Evolutionary conservation across 2,113 vertebrate species (phyloP), one percentile per base, ranked within the genome.

Genomic region (Nothobranchius kuhntae): DNA sequence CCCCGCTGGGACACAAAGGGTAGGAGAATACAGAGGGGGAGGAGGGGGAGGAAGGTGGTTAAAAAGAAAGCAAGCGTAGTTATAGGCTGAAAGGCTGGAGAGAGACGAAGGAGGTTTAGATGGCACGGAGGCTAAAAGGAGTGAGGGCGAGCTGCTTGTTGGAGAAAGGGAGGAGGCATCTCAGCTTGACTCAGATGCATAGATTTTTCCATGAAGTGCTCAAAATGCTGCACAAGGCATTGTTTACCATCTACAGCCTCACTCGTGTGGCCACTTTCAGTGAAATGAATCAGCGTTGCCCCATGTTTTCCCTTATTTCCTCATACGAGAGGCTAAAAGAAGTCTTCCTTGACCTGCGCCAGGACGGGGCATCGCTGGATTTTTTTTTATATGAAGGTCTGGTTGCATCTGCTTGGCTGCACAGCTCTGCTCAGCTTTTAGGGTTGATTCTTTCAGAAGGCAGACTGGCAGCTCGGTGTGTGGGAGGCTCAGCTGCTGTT

Each of bases 31-130:
- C 48, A 30, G 70, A 51, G 54, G 47, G 69, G 54, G 36, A 40
- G 62, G 30, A 71, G 13, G 61, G 17, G 48, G 45, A 68, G 40
- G 56, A 70, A 72, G 64, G 72, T 44, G 50, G 68, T 36, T 44
- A 70, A 83, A 21, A 77, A 57, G 57, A 78, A 83, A 61, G 54
- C 64, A 75, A 77, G 71, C 76, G 76, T 58, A 72, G 79, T 72
- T 69, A 40, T 53, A 45, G 9, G 30, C 35, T 61, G 65, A 80
- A 76, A 78, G 68, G 66, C 50, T 48, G 57, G 47, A 36, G 45
- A 56, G 24, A 56, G 59, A 67, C 11, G 58, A 56, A 54, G 56
- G 65, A 50, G 60, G 53, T 36, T 24, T 48, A 7, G 15, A 55
- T 54, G 72, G 69, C 61, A 57, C 54, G 12, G 46, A 40, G 9